Evolutionary conservation across 1,140 invertebrate species (phyloP), one percentile per base, ranked within the genome.

Genomic region (Neuroterus valhalla): DNA sequence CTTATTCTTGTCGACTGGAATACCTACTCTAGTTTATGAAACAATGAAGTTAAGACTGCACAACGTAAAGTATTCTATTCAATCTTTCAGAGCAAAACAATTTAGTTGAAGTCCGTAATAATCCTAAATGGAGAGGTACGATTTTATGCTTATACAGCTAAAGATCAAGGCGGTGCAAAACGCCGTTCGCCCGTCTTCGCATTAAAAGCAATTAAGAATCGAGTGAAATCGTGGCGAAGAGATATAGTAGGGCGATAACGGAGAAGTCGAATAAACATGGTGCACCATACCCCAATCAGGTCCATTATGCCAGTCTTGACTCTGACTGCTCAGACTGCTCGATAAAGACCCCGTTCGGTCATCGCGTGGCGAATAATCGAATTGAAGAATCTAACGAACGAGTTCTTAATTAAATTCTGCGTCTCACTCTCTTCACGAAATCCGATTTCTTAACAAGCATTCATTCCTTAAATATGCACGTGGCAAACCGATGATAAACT

Each of bases 401-500:
- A 50, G 17, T 50, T 50, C 48, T 50, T 50, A 50, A 50, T 50
- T 50, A 50, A 50, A 50, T 50, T 50, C 48, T 50, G 48, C 48
- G 2, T 50, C 21, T 50, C 48, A 50, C 48, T 50, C n/a, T 17
- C 8, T 19, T 50, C 48, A 19, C n/a, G 5, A 50, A 50, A n/a
- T 12, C 14, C 45, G 4, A 48, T 19, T 19, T n/a, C n/a, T 50
- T 50, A 50, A 50, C 46, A 50, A n/a, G 46, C 46, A 50, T 19
- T 50, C 15, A 50, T 6, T 50, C n/a, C n/a, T 50, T 50, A 50
- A 19, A 50, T n/a, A 50, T 15, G 8, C 15, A 50, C n/a, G n/a
- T 8, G 19, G 8, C n/a, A 6, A 50, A 17, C n/a, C 10, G 5
- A 50, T 50, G 46, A 50, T 50, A n/a, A 50, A 50, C n/a, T n/a